A percentile compares a stretch with the other conserved stretches of the same genome.
These are phyloP conservation scores for Fukomys damarensis DNA, from an alignment of 2,113 vertebrate genomes.

Conservation along the genomic window DNA sequence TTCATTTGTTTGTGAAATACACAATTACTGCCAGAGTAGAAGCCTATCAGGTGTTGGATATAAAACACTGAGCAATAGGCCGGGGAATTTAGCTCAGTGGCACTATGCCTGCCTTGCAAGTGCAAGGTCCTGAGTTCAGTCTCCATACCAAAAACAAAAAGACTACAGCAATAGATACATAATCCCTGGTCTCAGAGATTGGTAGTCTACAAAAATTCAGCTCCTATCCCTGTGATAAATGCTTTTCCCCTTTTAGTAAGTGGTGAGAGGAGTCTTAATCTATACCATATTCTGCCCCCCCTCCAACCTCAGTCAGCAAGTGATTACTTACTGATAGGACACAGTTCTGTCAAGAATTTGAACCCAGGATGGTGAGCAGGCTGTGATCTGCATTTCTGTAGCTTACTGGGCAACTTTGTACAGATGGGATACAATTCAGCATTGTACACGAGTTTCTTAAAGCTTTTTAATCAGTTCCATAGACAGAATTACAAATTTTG, in stretches of 20 bases:
- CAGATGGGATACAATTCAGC: not conserved
- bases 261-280: not conserved
- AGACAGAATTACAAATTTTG: not conserved
- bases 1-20: not conserved
- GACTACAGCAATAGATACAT: rapidly evolving
- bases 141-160: no score
- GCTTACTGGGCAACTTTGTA: not conserved
- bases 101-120: no score
- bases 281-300: no score
- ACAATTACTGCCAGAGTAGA: not conserved
- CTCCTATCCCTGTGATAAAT: rapidly evolving
- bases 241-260: not conserved
- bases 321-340: not conserved
- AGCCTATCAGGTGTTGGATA: not conserved
- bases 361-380: not conserved
- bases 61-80: not conserved
- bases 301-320: not conserved
- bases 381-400: not conserved
- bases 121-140: no score
- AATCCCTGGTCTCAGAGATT: not conserved
- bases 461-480: not conserved
- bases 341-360: not conserved
- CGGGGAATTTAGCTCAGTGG: no score
- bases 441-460: not conserved
- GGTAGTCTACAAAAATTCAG: not conserved